These are phyloP conservation scores for Spinus olivaceus DNA, from an alignment of 2,797 vertebrate genomes.

Conservation along the genomic window DNA sequence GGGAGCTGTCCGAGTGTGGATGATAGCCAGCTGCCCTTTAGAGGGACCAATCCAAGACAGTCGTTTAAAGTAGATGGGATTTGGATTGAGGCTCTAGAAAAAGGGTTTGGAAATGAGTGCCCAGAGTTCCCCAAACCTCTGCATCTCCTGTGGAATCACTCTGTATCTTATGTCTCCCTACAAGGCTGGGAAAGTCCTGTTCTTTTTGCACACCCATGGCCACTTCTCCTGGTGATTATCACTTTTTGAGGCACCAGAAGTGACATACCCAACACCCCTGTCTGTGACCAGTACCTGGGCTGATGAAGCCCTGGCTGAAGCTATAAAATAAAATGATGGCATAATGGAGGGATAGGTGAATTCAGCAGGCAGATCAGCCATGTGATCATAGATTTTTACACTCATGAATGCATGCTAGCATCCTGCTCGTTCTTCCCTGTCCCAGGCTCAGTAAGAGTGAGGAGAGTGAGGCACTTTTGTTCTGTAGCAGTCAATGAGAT, in stretches of 20 bases:
- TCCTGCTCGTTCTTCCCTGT: background rate
- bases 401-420: background rate
- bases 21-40: background rate
- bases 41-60: background rate
- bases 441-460: background rate
- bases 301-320: background rate
- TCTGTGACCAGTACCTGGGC: no score
- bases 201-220: background rate
- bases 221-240: background rate
- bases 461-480: background rate
- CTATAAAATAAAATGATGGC: background rate
- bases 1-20: background rate
- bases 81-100: background rate
- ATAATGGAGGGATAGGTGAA: background rate
- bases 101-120: background rate
- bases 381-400: background rate
- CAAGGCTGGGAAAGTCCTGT: background rate
- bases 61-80: background rate
- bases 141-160: fast-evolving
- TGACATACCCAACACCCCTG: background rate
- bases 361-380: background rate
- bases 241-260: background rate
- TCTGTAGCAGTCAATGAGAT: background rate
- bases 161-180: background rate
- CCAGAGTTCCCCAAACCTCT: background rate